A percentile compares a stretch with the other conserved stretches of the same genome.
phyloP scores from a whole-genome alignment of 2,888 invertebrate species.

The Plagodis pulveraria region DNA sequence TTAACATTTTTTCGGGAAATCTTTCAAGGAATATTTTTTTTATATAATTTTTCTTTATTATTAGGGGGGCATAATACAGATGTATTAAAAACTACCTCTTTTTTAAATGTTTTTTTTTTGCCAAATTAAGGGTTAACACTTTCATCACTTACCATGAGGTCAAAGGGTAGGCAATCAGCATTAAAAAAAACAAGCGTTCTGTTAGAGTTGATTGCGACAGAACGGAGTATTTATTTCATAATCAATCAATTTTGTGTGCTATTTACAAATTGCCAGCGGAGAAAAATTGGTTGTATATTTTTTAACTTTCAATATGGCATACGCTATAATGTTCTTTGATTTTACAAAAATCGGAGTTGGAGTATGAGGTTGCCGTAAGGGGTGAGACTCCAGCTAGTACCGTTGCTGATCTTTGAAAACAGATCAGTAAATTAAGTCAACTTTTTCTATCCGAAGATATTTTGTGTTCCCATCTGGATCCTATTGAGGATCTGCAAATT shows the following conservation, averaged over 20 bases:
- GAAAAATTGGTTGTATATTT: not conserved
- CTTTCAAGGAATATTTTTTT: too few relatives aligned
- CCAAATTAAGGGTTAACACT: too few relatives aligned
- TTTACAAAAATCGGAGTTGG: conserved; percentile 3
- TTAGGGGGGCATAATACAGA: too few relatives aligned
- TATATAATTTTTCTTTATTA: too few relatives aligned
- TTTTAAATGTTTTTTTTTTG: too few relatives aligned
- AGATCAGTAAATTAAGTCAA: not conserved
- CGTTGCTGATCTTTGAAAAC: not conserved
- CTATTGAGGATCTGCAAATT: not conserved
- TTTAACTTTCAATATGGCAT: not conserved
- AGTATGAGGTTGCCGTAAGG: conserved; percentile 1
- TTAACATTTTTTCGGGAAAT: too few relatives aligned
- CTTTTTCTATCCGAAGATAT: not conserved
- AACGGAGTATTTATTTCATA: not conserved
- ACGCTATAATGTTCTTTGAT: conserved; percentile 1
- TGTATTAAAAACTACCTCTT: too few relatives aligned
- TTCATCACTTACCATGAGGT: too few relatives aligned
- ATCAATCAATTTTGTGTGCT: not conserved
- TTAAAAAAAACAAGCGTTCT: too few relatives aligned
- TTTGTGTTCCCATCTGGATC: not conserved
- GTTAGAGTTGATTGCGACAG: not conserved
- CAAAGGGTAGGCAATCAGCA: too few relatives aligned
- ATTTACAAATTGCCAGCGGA: not conserved
- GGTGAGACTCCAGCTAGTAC: not conserved